Evolutionary conservation across 2,797 vertebrate genomes (phyloP).

Genomic region (Micrastur ruficollis): DNA sequence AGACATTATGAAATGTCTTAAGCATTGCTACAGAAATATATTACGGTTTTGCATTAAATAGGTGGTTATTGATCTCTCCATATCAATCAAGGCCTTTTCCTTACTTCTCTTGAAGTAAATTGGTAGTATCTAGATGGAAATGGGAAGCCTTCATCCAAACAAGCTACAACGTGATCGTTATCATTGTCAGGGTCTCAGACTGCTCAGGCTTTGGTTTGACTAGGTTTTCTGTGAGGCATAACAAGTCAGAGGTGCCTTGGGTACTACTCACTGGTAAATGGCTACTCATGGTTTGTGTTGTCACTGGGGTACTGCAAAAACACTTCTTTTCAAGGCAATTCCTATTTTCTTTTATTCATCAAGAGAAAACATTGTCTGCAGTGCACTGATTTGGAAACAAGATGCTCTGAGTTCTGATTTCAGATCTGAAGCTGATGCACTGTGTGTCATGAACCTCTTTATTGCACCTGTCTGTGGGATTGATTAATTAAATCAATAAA

Average conservation of each 20-base stretch:
- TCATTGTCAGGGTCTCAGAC: not conserved
- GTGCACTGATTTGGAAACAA: not conserved
- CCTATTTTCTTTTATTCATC: not conserved
- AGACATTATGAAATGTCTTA: not conserved
- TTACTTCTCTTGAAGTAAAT: not conserved
- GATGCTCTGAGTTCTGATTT: not conserved
- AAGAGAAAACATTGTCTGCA: not conserved
- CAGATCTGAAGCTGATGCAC: not conserved
- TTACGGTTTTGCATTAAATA: not conserved
- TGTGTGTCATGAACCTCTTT: not conserved
- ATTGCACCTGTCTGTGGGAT: not conserved
- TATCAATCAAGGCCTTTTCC: not conserved
- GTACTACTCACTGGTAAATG: not conserved
- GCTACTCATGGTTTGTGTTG: not conserved
- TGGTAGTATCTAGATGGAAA: not conserved
- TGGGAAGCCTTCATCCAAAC: not conserved
- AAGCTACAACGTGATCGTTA: fast-evolving
- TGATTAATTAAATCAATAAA: not conserved
- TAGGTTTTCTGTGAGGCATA: not conserved
- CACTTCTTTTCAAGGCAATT: not conserved
- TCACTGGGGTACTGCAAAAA: not conserved
- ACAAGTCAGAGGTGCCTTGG: not conserved
- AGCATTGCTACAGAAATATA: not conserved
- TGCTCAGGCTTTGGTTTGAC: not conserved
- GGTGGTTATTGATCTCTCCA: not conserved